Conservation (phyloP, 2,888 invertebrate species). For the Agriopis aurantiaria region DNA sequence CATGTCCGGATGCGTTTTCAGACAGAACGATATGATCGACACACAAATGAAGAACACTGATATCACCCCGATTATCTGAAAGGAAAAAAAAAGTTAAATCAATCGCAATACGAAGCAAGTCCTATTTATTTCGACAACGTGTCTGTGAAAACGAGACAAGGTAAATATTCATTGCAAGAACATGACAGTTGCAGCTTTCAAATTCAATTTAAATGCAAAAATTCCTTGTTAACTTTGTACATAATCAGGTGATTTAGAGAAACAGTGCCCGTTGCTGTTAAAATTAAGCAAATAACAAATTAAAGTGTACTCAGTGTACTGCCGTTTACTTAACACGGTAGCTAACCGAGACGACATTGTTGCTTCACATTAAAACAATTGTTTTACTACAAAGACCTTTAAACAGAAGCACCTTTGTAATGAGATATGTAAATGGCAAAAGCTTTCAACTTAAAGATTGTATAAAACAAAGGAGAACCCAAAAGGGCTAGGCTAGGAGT, state of each 20-base stretch:
- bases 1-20: slow-evolving; percentile 99
- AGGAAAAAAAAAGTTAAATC: slow-evolving; percentile 48
- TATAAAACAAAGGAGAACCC: slow-evolving; percentile 41
- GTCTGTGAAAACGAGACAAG: slow-evolving; percentile 29
- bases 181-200: slow-evolving; percentile 33
- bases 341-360: slow-evolving; percentile 31
- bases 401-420: slow-evolving; percentile 34
- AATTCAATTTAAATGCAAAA: slow-evolving; percentile 48
- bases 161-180: slow-evolving; percentile 33
- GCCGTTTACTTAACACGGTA: slow-evolving; percentile 33
- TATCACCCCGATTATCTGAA: slow-evolving; percentile 98
- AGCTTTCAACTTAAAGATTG: slow-evolving; percentile 44
- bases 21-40: slow-evolving; percentile 99
- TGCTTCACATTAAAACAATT: slow-evolving; percentile 38
- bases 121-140: slow-evolving; percentile 21
- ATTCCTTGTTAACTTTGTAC: slow-evolving; percentile 25
- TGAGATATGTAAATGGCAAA: slow-evolving; percentile 43
- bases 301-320: slow-evolving; percentile 31
- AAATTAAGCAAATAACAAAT: slow-evolving; percentile 43
- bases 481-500: slow-evolving; percentile 40
- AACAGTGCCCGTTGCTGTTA: slow-evolving; percentile 35
- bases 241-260: slow-evolving; percentile 23
- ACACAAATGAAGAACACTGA: slow-evolving; percentile 99
- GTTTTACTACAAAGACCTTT: slow-evolving; percentile 33
- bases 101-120: slow-evolving; percentile 7